Conservation (phyloP, 1,140 invertebrate genomes). For the Rhagoletis pomonella region DNA sequence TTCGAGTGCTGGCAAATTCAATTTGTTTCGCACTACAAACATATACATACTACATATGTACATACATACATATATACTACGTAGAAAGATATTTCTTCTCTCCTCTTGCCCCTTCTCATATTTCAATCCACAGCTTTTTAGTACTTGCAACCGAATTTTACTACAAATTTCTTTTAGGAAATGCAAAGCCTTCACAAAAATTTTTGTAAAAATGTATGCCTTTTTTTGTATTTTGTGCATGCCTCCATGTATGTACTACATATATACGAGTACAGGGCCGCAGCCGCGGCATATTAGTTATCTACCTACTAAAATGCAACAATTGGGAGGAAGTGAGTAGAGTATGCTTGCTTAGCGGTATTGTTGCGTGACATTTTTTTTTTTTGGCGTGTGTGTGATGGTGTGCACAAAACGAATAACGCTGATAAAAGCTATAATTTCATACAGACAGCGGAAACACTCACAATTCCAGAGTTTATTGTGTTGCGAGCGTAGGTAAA, state of each 20-base stretch:
- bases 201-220: neutral
- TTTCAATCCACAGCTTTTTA: neutral
- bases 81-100: neutral
- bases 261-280: neutral
- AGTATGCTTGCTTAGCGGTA: neutral
- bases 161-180: slow-evolving; percentile 6
- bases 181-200: neutral
- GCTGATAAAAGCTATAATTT: neutral
- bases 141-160: neutral
- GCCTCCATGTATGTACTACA: neutral
- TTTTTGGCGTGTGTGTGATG: neutral
- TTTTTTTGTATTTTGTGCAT: no score
- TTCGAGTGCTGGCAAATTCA: slow-evolving; percentile 12
- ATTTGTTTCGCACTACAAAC: neutral
- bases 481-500: neutral
- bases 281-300: slow-evolving; percentile 6
- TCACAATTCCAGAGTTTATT: neutral
- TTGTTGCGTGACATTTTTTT: slow-evolving; percentile 25
- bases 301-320: slow-evolving; percentile 32
- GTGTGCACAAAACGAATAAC: neutral
- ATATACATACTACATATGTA: neutral
- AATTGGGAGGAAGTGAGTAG: slow-evolving; percentile 31
- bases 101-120: neutral
- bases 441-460: slow-evolving; percentile 32
- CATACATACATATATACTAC: neutral